Percentiles rank a stretch among this genome's conserved stretches.
Conservation (phyloP, 2,113 vertebrate species). For the Mugil cephalus region DNA sequence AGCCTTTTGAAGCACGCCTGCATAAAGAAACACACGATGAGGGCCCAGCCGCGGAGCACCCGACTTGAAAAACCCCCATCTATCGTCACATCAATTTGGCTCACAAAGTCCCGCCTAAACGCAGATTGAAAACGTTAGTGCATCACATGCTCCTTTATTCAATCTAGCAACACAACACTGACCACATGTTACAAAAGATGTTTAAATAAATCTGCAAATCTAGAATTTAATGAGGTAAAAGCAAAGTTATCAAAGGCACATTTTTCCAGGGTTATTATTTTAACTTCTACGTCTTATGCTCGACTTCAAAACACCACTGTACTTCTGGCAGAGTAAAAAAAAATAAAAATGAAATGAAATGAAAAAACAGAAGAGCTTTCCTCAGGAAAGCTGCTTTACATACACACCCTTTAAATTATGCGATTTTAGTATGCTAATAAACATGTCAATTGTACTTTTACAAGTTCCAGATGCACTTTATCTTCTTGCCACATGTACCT, state of each 20-base stretch:
- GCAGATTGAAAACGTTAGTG: constrained; percentile 65
- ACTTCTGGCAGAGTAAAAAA: constrained; percentile 47
- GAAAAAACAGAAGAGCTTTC: constrained; percentile 42
- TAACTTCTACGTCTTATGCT: constrained; percentile 58
- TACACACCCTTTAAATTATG: constrained; percentile 68
- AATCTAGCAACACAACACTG: constrained; percentile 72
- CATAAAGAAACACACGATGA: constrained; percentile 3
- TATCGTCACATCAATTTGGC: constrained; percentile 47
- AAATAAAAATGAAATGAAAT: constrained; percentile 35
- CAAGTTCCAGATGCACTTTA: constrained; percentile 66
- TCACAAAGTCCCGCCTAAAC: constrained; percentile 29
- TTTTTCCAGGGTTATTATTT: constrained; percentile 65
- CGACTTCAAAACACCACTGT: constrained; percentile 52
- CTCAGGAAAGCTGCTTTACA: constrained; percentile 68
- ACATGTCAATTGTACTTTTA: constrained; percentile 67
- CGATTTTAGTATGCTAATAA: constrained; percentile 74
- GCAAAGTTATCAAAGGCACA: constrained; percentile 73
- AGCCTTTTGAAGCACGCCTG: constrained; percentile 14
- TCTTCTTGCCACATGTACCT: constrained; percentile 52
- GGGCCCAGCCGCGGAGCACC: constrained; percentile 13
- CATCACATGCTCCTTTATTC: constrained; percentile 80
- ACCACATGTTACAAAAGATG: constrained; percentile 77
- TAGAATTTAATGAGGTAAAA: constrained; percentile 78
- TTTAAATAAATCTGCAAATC: constrained; percentile 82
- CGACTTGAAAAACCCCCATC: not conserved